These are phyloP conservation scores for Sebastolobus alascanus DNA, from an alignment of 2,797 vertebrate genomes.

Conservation along the genomic window DNA sequence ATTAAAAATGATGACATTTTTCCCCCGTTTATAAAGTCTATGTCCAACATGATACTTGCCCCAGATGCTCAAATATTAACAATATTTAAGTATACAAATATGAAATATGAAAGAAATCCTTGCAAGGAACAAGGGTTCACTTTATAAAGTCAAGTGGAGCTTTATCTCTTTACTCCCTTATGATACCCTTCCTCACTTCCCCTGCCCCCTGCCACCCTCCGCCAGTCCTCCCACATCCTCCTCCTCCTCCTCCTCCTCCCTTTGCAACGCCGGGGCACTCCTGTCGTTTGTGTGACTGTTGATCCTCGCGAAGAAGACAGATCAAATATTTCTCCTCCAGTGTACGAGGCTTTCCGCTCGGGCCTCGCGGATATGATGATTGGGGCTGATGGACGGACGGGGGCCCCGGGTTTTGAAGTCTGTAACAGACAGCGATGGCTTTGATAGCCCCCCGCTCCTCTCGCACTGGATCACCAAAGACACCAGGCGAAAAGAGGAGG, in stretches of 20 bases:
- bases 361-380: slow-evolving; percentile 82
- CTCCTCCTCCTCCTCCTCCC: slow-evolving; percentile 31
- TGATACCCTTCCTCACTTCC: slow-evolving; percentile 45
- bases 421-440: slow-evolving; percentile 85
- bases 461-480: slow-evolving; percentile 84
- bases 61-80: neutral
- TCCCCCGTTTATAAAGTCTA: neutral
- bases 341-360: slow-evolving; percentile 78
- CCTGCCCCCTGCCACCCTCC: slow-evolving; percentile 38
- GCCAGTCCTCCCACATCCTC: slow-evolving; percentile 48
- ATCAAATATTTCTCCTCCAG: slow-evolving; percentile 89
- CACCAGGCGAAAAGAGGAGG: slow-evolving; percentile 74
- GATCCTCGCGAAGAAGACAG: slow-evolving; percentile 87
- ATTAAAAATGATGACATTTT: neutral
- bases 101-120: neutral
- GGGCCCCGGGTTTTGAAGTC: slow-evolving; percentile 85
- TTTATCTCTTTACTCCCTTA: slow-evolving; percentile 22
- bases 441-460: slow-evolving; percentile 84
- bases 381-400: slow-evolving; percentile 84
- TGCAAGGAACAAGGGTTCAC: neutral
- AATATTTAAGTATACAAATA: slow-evolving; percentile 3
- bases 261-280: slow-evolving; percentile 37
- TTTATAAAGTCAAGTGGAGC: slow-evolving; percentile 46
- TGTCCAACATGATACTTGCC: neutral
- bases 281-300: slow-evolving; percentile 83